These are phyloP conservation scores for Capreolus pygargus DNA, from an alignment of 2,113 vertebrate genomes.

Conservation along the genomic window DNA sequence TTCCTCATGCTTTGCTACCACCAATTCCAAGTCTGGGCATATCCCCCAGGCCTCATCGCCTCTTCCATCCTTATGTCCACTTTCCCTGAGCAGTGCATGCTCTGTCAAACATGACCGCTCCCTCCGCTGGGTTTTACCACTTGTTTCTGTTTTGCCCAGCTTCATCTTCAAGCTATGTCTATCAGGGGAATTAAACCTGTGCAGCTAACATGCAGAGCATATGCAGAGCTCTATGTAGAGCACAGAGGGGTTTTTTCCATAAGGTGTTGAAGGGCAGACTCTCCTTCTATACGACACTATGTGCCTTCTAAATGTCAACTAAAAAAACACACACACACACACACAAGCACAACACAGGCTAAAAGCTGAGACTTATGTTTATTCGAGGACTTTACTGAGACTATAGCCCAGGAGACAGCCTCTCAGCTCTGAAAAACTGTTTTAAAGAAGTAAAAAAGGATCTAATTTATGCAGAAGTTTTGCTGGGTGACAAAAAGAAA, in stretches of 20 bases:
- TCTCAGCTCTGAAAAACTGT: background rate
- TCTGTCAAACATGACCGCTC: background rate
- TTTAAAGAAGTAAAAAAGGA: background rate
- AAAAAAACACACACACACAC: background rate
- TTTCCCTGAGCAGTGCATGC: background rate
- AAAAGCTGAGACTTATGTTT: background rate
- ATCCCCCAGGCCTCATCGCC: background rate
- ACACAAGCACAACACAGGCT: background rate
- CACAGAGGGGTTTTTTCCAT: background rate
- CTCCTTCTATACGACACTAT: background rate
- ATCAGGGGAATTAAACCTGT: background rate
- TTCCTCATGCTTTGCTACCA: background rate
- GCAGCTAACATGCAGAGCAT: background rate
- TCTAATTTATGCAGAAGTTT: background rate
- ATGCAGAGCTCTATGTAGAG: background rate
- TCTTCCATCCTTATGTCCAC: background rate
- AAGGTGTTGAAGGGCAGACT: background rate
- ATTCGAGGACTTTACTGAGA: background rate
- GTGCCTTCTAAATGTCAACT: background rate
- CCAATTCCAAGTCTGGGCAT: background rate
- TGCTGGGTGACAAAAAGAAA: background rate
- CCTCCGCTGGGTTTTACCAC: background rate
- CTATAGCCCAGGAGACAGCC: background rate
- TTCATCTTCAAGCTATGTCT: background rate
- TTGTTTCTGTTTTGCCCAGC: background rate